Evolutionary conservation across 2,888 invertebrate genomes (phyloP), one percentile per base, ranked within the genome.

Genomic region (Nomada ferruginata): DNA sequence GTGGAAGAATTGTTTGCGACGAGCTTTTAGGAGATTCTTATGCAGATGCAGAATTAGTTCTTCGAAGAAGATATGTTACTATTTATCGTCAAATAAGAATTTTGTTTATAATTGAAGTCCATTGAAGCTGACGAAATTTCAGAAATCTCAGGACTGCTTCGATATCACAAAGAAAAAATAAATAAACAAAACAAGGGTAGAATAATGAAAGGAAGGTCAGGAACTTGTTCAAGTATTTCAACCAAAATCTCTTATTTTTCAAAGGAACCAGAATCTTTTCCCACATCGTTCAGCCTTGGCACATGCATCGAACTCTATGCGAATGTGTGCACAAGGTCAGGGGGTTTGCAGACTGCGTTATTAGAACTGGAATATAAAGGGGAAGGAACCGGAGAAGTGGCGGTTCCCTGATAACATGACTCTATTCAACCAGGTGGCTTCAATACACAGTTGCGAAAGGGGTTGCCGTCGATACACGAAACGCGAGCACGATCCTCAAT

Each of bases 401-500:
- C 23, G 74, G 55, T 57, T 55, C 73, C 59, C 77, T 85, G 86
- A 88, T 87, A 87, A 86, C 82, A 85, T 85, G 82, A 80, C 70
- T 63, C 79, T 69, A 69, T 26, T 76, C 81, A 83, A 36, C 86
- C 89, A 90, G 89, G 91, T 91, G 90, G 91, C 89, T 90, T 85
- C 86, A 90, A 89, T 90, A 88, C 88, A 53, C 50, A 89, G 74
- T 79, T 77, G 66, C 70, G 65, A 68, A 74, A 64, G 52, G 53
- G 70, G 76, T n/a, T 47, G 66, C 42, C n/a, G 86, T 90, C 89
- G 76, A 90, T 90, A 90, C 84, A 85, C 84, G 71, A 80, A 74
- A 85, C 78, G 73, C 77, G 80, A 73, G 78, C 85, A 82, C 85
- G 85, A 81, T 89, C 88, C 89, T 91, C 86, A 86, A 90, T 89